Conservation (phyloP, 1,140 invertebrate species). For the Cryptotermes secundus region DNA sequence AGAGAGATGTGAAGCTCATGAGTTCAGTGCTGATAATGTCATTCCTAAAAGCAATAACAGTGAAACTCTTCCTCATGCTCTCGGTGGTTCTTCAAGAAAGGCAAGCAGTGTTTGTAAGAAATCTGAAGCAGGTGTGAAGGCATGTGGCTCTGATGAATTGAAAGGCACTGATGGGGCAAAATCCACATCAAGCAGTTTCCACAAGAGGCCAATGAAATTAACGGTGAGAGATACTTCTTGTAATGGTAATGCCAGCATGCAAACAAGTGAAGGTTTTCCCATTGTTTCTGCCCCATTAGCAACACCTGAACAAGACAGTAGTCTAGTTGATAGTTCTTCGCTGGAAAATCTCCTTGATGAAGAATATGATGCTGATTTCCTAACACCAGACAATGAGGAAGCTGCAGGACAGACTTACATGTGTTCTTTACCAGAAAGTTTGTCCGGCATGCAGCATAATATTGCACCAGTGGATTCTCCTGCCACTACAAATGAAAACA, state of each 20-base stretch:
- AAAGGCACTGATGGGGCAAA: not conserved
- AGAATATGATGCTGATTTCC: constrained; percentile 32
- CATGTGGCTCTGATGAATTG: not conserved
- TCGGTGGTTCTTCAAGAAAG: not conserved
- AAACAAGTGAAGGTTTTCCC: not conserved
- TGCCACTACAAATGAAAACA: not conserved
- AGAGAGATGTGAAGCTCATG: not conserved
- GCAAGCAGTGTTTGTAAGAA: not conserved
- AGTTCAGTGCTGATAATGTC: constrained; percentile 49
- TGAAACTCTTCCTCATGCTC: not conserved
- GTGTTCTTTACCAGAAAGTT: not conserved
- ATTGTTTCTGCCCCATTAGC: constrained; percentile 54
- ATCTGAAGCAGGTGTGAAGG: not conserved
- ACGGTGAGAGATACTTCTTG: not conserved
- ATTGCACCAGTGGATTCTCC: not conserved
- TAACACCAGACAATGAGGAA: constrained; percentile 22
- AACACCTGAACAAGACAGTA: constrained; percentile 61
- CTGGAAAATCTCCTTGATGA: constrained; percentile 43
- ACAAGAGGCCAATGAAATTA: not conserved
- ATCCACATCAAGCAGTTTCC: not conserved
- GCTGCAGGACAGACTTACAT: not conserved
- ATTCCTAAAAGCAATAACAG: constrained; percentile 51
- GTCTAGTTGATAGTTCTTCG: constrained; percentile 53
- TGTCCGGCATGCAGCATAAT: not conserved
- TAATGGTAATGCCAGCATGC: not conserved